Conservation (phyloP, 2,888 invertebrate genomes). For the Galeopsomyia nigrocyanea region DNA sequence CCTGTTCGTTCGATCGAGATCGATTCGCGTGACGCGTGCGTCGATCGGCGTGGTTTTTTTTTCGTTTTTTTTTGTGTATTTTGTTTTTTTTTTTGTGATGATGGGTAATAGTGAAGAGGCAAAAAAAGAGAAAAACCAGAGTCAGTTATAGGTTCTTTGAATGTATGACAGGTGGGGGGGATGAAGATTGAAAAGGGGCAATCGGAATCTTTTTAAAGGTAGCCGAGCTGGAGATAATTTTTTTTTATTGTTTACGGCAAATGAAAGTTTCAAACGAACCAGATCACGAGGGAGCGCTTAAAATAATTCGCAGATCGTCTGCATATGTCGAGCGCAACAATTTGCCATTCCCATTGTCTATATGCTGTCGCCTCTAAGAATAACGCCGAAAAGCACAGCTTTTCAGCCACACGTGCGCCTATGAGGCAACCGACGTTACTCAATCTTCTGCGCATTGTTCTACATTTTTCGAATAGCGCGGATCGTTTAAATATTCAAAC, state of each 20-base stretch:
- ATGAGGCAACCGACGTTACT: slow-evolving; percentile 1
- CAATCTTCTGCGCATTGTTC: neutral
- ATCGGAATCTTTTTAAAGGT: no score
- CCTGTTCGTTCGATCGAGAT: slow-evolving; percentile 69
- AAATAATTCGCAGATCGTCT: slow-evolving; percentile 50
- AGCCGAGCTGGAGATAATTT: no score
- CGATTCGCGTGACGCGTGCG: slow-evolving; percentile 62
- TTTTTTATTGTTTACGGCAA: slow-evolving; percentile 1
- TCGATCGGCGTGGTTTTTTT: slow-evolving; percentile 58
- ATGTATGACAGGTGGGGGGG: no score
- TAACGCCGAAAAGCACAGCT: slow-evolving; percentile 14
- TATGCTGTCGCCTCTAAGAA: slow-evolving; percentile 27
- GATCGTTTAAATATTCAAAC: no score
- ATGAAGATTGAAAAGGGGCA: no score
- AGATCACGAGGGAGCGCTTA: slow-evolving; percentile 1
- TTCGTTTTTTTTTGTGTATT: slow-evolving; percentile 61
- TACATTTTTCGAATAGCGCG: neutral
- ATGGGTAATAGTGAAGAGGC: slow-evolving; percentile 56
- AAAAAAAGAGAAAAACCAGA: slow-evolving; percentile 63
- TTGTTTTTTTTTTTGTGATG: slow-evolving; percentile 55
- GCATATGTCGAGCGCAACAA: neutral
- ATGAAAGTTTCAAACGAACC: slow-evolving; percentile 3
- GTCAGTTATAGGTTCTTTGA: slow-evolving; percentile 65
- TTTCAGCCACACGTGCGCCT: neutral
- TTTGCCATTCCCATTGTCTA: slow-evolving; percentile 25